Evolutionary conservation across 2,113 vertebrate species (phyloP).

Genomic region (Maccullochella peelii): DNA sequence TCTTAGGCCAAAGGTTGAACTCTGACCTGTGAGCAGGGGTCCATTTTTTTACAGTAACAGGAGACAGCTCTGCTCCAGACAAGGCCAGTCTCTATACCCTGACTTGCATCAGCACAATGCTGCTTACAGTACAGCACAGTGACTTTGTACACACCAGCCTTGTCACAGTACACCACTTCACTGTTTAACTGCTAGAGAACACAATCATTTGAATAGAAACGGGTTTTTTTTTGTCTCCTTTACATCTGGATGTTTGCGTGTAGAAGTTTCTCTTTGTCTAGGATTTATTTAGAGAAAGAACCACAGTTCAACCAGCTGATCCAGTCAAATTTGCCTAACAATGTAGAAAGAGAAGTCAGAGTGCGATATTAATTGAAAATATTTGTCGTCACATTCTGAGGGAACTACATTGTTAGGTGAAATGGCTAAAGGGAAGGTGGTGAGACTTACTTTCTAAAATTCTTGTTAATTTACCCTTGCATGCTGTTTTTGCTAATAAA

Average conservation of each 20-base stretch:
- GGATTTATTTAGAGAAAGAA: not conserved
- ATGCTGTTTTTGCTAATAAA: not conserved
- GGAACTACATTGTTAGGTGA: not conserved
- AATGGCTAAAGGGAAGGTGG: not conserved
- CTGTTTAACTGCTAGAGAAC: not conserved
- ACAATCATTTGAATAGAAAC: not conserved
- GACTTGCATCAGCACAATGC: conserved; percentile 28
- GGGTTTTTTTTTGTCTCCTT: not conserved
- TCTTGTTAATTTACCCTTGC: not conserved
- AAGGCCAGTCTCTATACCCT: conserved; percentile 3
- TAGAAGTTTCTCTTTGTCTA: not conserved
- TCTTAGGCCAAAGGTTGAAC: too few relatives aligned
- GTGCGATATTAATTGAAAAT: not conserved
- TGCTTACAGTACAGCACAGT: conserved; percentile 29
- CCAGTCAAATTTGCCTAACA: not conserved
- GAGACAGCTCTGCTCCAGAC: not conserved
- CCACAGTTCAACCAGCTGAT: not conserved
- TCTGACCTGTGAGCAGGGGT: too few relatives aligned
- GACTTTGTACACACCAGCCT: conserved; percentile 9
- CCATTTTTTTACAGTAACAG: not conserved
- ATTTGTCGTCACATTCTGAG: not conserved
- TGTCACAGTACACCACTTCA: not conserved
- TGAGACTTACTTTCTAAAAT: not conserved
- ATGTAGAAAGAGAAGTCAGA: not conserved
- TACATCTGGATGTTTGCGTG: not conserved